Evolutionary conservation across 2,797 vertebrate genomes (phyloP).

Genomic region (Gallinago stenura): DNA sequence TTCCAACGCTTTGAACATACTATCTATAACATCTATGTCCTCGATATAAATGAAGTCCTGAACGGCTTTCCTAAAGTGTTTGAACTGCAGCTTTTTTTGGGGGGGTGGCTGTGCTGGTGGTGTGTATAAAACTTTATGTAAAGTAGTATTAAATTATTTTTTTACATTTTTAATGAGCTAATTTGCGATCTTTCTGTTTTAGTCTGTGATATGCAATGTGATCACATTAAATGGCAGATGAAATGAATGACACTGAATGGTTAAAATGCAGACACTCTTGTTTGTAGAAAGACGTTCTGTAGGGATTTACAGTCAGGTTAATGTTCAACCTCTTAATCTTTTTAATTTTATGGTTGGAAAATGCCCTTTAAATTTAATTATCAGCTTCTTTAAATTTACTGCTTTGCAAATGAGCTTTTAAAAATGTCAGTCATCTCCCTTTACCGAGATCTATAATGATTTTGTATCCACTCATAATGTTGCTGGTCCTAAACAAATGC

Average conservation of each 20-base stretch:
- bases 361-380: slow-evolving; percentile 39
- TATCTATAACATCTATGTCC: neutral
- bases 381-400: neutral
- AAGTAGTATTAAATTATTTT: neutral
- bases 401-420: neutral
- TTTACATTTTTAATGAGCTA: neutral
- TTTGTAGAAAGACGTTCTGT: neutral
- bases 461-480: neutral
- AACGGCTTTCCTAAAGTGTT: neutral
- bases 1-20: neutral
- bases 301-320: slow-evolving; percentile 7
- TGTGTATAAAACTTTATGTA: neutral
- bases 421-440: slow-evolving; percentile 12
- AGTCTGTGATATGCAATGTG: neutral
- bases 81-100: neutral
- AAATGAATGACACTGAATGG: neutral
- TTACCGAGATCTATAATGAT: neutral
- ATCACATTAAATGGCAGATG: neutral
- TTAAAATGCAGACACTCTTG: neutral
- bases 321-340: slow-evolving; percentile 30
- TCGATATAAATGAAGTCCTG: neutral
- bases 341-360: neutral
- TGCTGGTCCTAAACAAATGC: neutral
- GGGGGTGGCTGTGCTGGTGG: neutral
- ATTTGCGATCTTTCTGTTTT: neutral